Percentiles rank a stretch among this genome's conserved stretches.
phyloP scores from a whole-genome alignment of 2,113 vertebrate species.

The Macrotis lagotis region DNA sequence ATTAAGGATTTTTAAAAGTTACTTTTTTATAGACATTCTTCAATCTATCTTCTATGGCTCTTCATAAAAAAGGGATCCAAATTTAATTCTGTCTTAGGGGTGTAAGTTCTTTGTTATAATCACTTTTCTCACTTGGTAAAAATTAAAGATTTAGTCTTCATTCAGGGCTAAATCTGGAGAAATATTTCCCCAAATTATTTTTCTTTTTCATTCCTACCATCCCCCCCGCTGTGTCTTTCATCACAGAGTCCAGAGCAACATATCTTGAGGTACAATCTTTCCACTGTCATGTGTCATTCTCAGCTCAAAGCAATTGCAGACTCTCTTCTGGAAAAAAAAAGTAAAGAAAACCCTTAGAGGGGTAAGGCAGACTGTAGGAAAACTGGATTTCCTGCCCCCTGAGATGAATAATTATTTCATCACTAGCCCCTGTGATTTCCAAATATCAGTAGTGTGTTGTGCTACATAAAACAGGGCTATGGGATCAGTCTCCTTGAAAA shows the following conservation, averaged over 20 bases:
- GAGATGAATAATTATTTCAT: conserved; percentile 75
- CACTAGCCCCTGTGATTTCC: conserved; percentile 63
- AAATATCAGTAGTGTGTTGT: conserved; percentile 71
- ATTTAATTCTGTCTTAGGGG: conserved; percentile 75
- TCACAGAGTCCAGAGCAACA: conserved; percentile 8
- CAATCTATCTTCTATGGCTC: conserved; percentile 46
- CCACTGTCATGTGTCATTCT: neutral
- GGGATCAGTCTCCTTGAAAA: conserved; percentile 74
- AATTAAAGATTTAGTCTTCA: conserved; percentile 68
- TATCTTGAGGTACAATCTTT: conserved; percentile 33
- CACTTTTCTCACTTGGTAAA: conserved; percentile 68
- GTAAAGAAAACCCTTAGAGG: conserved; percentile 24
- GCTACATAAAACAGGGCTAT: conserved; percentile 52
- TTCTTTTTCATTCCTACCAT: conserved; percentile 17
- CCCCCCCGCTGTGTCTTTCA: neutral
- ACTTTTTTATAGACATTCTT: conserved; percentile 62
- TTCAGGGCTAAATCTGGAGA: conserved; percentile 58
- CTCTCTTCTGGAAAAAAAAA: neutral
- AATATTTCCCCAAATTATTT: conserved; percentile 39
- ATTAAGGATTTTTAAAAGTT: conserved; percentile 62
- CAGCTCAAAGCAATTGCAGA: conserved; percentile 32
- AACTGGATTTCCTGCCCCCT: conserved; percentile 57
- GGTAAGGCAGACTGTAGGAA: neutral
- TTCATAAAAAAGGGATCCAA: conserved; percentile 64
- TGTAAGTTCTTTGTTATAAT: conserved; percentile 67